Evolutionary conservation across 2,888 invertebrate genomes (phyloP).

Genomic region (Drosophila lutescens): DNA sequence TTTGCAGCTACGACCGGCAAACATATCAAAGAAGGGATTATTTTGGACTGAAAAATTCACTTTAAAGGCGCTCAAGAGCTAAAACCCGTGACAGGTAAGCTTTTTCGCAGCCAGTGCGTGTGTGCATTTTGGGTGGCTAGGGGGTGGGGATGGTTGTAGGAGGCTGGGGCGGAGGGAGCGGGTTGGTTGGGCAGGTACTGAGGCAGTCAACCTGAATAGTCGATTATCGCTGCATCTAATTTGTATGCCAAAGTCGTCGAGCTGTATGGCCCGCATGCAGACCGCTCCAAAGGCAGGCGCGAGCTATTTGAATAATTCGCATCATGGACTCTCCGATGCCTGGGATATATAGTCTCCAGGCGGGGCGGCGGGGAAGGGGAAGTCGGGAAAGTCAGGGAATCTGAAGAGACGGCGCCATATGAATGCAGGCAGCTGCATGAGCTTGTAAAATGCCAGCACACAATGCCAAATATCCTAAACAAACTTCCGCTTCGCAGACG

Average conservation of each 20-base stretch:
- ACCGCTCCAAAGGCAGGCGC: slow-evolving; percentile 34
- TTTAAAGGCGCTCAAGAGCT: slow-evolving; percentile 17
- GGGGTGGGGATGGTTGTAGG: neutral
- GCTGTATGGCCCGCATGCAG: slow-evolving; percentile 34
- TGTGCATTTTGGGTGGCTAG: neutral
- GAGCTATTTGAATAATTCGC: slow-evolving; percentile 51
- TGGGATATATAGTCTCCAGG: slow-evolving; percentile 17
- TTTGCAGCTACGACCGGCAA: slow-evolving; percentile 23
- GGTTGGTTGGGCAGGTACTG: slow-evolving; percentile 7
- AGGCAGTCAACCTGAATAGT: slow-evolving; percentile 43
- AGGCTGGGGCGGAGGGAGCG: neutral
- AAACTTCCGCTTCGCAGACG: slow-evolving; percentile 67
- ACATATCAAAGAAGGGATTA: slow-evolving; percentile 44
- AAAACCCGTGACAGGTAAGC: slow-evolving; percentile 31
- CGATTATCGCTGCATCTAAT: slow-evolving; percentile 51
- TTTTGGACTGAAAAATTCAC: slow-evolving; percentile 23
- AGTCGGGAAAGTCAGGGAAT: neutral
- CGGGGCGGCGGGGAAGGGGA: neutral
- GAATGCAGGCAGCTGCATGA: slow-evolving; percentile 40
- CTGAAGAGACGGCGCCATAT: slow-evolving; percentile 10
- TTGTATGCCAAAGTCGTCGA: slow-evolving; percentile 41
- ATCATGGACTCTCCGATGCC: slow-evolving; percentile 43
- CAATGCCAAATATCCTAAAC: slow-evolving; percentile 70
- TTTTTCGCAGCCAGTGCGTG: slow-evolving; percentile 3
- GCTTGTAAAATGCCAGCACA: slow-evolving; percentile 41